Evolutionary conservation across 2,113 vertebrate species (phyloP).

Genomic region (Trinectes maculatus): DNA sequence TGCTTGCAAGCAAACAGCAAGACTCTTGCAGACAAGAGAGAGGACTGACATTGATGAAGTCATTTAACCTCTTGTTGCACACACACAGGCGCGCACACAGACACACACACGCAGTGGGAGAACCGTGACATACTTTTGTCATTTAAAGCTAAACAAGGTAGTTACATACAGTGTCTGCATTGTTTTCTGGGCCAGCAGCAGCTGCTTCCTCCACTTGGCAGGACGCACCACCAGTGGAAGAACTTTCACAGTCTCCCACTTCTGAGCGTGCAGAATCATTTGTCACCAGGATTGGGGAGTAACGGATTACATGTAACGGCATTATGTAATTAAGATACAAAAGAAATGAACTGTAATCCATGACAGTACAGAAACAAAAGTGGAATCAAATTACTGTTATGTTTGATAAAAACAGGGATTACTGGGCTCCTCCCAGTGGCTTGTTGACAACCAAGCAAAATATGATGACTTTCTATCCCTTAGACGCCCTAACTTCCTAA

Average conservation of each 20-base stretch:
- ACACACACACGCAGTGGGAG: conserved; percentile 5
- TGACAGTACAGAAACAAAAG: too few relatives aligned
- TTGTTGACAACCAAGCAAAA: too few relatives aligned
- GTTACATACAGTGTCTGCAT: conserved; percentile 61
- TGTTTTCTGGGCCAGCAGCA: conserved; percentile 61
- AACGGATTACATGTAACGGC: too few relatives aligned
- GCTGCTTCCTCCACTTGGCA: conserved; percentile 70
- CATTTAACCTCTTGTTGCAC: conserved; percentile 24
- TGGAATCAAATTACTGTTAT: too few relatives aligned
- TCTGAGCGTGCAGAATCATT: too few relatives aligned
- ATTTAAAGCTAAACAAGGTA: conserved; percentile 56
- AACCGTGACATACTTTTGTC: conserved; percentile 53
- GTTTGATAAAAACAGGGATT: too few relatives aligned
- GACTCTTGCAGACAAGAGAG: conserved; percentile 45
- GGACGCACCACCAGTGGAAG: conserved; percentile 44
- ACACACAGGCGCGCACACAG: conserved; percentile 12
- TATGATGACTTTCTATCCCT: too few relatives aligned
- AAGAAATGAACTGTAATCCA: too few relatives aligned
- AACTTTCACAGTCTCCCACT: conserved; percentile 38
- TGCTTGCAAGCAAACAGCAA: conserved; percentile 65
- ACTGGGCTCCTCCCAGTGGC: too few relatives aligned
- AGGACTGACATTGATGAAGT: conserved; percentile 36
- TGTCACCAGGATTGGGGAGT: too few relatives aligned
- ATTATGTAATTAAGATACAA: too few relatives aligned
- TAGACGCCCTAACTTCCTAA: too few relatives aligned